phyloP scores from a whole-genome alignment of 2,113 vertebrate genomes.

The Psilopogon haemacephalus region DNA sequence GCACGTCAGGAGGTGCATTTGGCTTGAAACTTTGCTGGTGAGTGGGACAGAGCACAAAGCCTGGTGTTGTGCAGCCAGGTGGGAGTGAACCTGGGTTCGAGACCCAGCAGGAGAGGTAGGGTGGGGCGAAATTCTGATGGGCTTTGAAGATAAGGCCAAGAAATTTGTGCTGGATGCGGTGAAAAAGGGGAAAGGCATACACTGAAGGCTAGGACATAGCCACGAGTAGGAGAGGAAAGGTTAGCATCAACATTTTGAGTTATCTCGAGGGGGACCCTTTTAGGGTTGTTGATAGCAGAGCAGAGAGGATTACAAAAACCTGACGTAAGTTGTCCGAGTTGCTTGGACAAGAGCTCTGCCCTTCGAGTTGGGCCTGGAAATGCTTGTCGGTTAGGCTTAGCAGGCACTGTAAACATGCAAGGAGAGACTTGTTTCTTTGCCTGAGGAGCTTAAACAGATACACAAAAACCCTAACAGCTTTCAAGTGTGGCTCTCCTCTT shows the following conservation, averaged over 20 bases:
- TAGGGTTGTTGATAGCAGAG: neutral
- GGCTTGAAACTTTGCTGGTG: neutral
- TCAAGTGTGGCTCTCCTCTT: conserved; percentile 62
- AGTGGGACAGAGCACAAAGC: conserved; percentile 22
- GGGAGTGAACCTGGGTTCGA: neutral
- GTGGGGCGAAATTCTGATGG: conserved; percentile 34
- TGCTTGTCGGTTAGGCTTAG: conserved; percentile 58
- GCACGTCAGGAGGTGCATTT: neutral
- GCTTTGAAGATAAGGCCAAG: conserved; percentile 68
- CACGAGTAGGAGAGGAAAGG: neutral
- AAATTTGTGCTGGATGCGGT: neutral
- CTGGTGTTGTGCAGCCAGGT: neutral
- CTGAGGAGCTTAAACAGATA: conserved; percentile 59
- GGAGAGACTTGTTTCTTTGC: conserved; percentile 68
- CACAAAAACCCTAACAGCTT: conserved; percentile 61
- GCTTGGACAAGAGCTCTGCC: conserved; percentile 23
- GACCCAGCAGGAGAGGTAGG: conserved; percentile 32
- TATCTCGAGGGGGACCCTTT: neutral
- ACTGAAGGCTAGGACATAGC: neutral
- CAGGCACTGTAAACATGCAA: conserved; percentile 62
- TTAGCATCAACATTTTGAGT: neutral
- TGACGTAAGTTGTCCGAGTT: conserved; percentile 13
- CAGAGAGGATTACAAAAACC: neutral
- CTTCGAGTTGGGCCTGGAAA: conserved; percentile 32
- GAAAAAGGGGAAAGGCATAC: conserved; percentile 1